Percentiles rank a stretch among this genome's conserved stretches.
Conservation (phyloP, 2,888 invertebrate species). For the Drosophila cognata region DNA sequence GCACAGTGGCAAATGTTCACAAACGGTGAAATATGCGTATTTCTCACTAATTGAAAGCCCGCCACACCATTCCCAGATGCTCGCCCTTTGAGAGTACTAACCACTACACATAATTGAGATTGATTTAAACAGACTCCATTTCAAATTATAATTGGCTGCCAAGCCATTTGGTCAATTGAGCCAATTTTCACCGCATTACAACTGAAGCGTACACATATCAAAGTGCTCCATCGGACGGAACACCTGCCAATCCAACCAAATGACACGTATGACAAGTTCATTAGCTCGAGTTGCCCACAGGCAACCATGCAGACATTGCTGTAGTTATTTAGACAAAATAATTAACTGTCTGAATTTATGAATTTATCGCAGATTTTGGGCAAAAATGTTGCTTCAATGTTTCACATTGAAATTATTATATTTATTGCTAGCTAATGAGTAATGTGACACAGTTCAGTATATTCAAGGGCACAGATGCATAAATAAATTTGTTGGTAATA, state of each 20-base stretch:
- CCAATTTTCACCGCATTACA: not conserved
- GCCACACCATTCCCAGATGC: not conserved
- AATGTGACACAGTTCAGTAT: not conserved
- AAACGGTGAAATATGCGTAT: not conserved
- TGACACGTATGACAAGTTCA: not conserved
- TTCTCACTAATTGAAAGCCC: not conserved
- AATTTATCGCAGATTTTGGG: not conserved
- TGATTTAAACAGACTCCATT: not conserved
- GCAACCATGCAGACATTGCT: not conserved
- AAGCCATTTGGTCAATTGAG: not conserved
- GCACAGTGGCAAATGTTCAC: slow-evolving; percentile 29
- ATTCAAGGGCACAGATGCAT: not conserved
- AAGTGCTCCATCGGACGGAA: not conserved
- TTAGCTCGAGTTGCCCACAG: not conserved
- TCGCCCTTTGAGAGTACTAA: not conserved
- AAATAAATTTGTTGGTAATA: not conserved
- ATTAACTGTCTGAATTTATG: not conserved
- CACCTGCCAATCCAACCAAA: not conserved
- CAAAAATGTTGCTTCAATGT: not conserved
- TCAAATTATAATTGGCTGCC: not conserved
- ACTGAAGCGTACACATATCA: not conserved
- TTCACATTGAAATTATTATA: not conserved
- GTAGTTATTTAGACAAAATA: not conserved
- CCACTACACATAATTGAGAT: not conserved
- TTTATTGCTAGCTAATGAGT: not conserved